Percentiles rank a stretch among this genome's conserved stretches.
phyloP scores from a whole-genome alignment of 2,888 invertebrate species.

The Nephrotoma flavescens region DNA sequence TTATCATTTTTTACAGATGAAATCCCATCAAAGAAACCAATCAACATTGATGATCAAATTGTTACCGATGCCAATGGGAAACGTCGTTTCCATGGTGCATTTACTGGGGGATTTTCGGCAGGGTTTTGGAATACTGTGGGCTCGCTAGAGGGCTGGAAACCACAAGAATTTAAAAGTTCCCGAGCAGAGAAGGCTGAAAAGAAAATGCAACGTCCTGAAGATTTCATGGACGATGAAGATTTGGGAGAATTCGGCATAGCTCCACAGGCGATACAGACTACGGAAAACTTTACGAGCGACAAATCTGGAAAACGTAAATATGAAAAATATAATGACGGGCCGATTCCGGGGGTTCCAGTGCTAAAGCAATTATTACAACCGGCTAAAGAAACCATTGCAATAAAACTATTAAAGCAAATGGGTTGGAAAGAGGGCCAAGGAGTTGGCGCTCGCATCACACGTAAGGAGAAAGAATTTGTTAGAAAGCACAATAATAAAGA shows the following conservation, averaged over 20 bases:
- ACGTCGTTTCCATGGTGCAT: conserved; percentile 93
- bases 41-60: conserved; percentile 69
- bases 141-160: conserved; percentile 89
- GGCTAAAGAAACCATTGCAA: conserved; percentile 76
- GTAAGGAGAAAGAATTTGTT: conserved; percentile 28
- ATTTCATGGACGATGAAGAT: conserved; percentile 99
- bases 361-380: conserved; percentile 53
- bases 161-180: conserved; percentile 81
- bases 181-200: conserved; percentile 46
- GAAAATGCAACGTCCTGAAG: conserved; percentile 56
- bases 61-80: conserved; percentile 81
- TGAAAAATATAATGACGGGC: conserved; percentile 18
- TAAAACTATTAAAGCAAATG: conserved; percentile 71
- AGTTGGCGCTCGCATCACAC: conserved; percentile 31
- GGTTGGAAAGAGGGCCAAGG: conserved; percentile 90
- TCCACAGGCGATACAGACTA: conserved; percentile 68
- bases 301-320: conserved; percentile 28
- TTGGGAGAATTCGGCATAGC: conserved; percentile 90
- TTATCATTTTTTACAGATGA: conserved; percentile 41
- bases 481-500: conserved; percentile 22
- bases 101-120: conserved; percentile 95
- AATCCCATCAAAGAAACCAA: conserved; percentile 64
- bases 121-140: conserved; percentile 97
- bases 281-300: conserved; percentile 46
- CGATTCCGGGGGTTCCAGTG: conserved; percentile 48